Evolutionary conservation across 1,140 invertebrate species (phyloP).

Genomic region (Hyles euphorbiae): DNA sequence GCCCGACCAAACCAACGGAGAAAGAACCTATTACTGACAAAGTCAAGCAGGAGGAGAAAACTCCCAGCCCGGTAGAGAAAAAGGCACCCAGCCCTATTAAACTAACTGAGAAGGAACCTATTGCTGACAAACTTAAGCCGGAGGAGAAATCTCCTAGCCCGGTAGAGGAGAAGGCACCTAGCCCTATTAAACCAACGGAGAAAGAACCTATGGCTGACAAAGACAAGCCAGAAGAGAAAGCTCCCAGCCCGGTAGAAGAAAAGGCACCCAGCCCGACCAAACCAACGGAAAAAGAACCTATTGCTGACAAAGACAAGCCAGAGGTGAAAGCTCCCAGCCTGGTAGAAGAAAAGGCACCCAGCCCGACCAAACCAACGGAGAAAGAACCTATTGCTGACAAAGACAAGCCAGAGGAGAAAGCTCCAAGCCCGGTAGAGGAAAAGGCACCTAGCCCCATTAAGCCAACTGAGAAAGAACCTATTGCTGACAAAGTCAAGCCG

Average conservation of each 20-base stretch:
- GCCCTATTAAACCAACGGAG: not conserved
- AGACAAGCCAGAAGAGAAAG: not conserved
- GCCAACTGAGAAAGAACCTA: no score
- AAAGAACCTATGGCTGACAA: not conserved
- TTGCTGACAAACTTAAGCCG: not conserved
- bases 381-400: no score
- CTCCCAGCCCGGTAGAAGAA: not conserved
- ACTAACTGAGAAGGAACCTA: conserved; percentile 8
- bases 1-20: no score
- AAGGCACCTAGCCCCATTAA: no score
- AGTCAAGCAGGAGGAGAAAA: conserved; percentile 12
- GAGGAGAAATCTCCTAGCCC: conserved; percentile 4
- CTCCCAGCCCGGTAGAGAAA: conserved; percentile 11
- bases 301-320: conserved; percentile 3
- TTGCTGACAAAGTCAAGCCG: no score
- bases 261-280: conserved; percentile 6
- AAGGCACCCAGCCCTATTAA: conserved; percentile 15
- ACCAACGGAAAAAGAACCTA: conserved; percentile 10
- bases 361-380: no score
- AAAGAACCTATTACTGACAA: not conserved
- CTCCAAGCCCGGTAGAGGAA: no score
- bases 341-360: conserved; percentile 1
- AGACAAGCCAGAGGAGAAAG: no score
- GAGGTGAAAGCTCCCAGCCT: conserved; percentile 7
- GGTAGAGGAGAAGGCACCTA: conserved; percentile 9